Percentiles rank a stretch among this genome's conserved stretches.
These are phyloP conservation scores for Sipunculus nudus DNA, from an alignment of 2,888 invertebrate species.

Conservation along the genomic window DNA sequence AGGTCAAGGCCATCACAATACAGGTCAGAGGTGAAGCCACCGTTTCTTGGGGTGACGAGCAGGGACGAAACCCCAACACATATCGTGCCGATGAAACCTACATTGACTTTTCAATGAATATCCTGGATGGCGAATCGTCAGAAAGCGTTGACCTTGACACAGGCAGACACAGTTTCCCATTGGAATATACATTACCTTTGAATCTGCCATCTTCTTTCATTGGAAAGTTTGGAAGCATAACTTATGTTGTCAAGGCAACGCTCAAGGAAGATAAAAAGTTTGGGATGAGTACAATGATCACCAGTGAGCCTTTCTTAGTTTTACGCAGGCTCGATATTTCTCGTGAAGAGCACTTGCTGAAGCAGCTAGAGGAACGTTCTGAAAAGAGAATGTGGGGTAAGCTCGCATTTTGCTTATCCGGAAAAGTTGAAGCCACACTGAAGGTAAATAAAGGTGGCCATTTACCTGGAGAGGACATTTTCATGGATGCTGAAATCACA, in stretches of 20 bases:
- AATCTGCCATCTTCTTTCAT: constrained; percentile 65
- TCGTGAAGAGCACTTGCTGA: constrained; percentile 20
- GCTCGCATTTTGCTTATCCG: constrained; percentile 51
- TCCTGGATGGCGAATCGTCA: constrained; percentile 19
- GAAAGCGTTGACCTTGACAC: constrained; percentile 40
- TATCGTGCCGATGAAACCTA: constrained; percentile 58
- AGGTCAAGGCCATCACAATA: constrained; percentile 37
- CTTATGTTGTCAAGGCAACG: constrained; percentile 62
- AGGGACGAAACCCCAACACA: constrained; percentile 20
- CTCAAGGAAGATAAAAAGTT: constrained; percentile 53
- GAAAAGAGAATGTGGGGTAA: constrained; percentile 49
- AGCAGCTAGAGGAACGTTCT: constrained; percentile 26
- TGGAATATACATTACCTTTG: constrained; percentile 59
- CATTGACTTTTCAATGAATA: constrained; percentile 52
- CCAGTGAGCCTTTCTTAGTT: constrained; percentile 63
- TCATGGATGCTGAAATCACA: constrained; percentile 58
- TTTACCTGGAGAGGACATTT: constrained; percentile 62
- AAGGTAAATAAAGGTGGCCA: constrained; percentile 54
- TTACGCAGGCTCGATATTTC: constrained; percentile 40
- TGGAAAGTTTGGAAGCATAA: constrained; percentile 65
- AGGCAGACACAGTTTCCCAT: constrained; percentile 57
- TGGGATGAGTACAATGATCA: constrained; percentile 55
- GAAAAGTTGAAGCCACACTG: constrained; percentile 50
- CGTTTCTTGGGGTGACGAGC: constrained; percentile 60
- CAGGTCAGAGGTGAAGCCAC: constrained; percentile 52